These are phyloP conservation scores for Salticus scenicus DNA, from an alignment of 2,888 invertebrate species.

Conservation along the genomic window DNA sequence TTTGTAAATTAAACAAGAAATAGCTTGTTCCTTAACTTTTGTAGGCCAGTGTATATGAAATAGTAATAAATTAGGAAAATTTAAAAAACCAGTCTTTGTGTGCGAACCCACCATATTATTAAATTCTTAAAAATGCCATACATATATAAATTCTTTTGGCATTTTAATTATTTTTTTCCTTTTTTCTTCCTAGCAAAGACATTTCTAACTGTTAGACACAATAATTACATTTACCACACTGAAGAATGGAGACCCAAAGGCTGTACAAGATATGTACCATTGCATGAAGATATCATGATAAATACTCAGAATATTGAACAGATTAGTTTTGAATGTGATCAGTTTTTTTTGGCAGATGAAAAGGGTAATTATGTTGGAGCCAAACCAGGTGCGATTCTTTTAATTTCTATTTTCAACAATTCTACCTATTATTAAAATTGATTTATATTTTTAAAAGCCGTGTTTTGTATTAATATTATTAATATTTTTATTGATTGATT, in stretches of 20 bases:
- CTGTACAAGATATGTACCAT: slow-evolving; percentile 71
- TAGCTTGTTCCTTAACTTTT: too few relatives aligned
- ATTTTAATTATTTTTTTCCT: neutral
- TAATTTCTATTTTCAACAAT: too few relatives aligned
- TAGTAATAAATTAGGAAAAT: too few relatives aligned
- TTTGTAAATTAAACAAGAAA: too few relatives aligned
- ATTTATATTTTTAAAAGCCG: too few relatives aligned
- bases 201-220: slow-evolving; percentile 70
- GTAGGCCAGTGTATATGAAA: too few relatives aligned
- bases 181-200: slow-evolving; percentile 64
- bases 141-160: neutral
- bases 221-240: slow-evolving; percentile 70
- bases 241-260: slow-evolving; percentile 72
- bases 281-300: slow-evolving; percentile 71
- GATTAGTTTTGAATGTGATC: slow-evolving; percentile 72
- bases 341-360: slow-evolving; percentile 72
- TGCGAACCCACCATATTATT: too few relatives aligned
- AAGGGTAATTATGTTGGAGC: slow-evolving; percentile 72
- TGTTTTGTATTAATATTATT: too few relatives aligned
- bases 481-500: too few relatives aligned
- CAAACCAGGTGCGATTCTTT: slow-evolving; percentile 68
- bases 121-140: too few relatives aligned
- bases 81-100: too few relatives aligned
- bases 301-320: slow-evolving; percentile 72
- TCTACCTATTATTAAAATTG: too few relatives aligned